Evolutionary conservation across 2,888 invertebrate species (phyloP).

Genomic region (Eilema sororculum): DNA sequence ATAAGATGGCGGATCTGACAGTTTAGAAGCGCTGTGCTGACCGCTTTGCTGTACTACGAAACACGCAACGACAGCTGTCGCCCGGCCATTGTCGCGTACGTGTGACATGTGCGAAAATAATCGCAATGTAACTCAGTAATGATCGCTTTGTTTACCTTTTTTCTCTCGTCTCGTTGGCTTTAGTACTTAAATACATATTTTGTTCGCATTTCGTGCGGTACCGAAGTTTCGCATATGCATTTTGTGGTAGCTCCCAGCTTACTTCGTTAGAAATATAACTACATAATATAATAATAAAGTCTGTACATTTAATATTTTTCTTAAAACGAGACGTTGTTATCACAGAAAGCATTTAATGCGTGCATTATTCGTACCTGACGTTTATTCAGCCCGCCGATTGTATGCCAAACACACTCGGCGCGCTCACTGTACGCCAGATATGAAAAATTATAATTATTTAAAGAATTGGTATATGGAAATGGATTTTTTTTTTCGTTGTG

Average conservation of each 20-base stretch:
- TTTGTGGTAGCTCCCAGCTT: not conserved
- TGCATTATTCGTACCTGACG: constrained; percentile 10
- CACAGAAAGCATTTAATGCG: constrained; percentile 11
- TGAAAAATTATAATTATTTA: not conserved
- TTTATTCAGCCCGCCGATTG: constrained; percentile 8
- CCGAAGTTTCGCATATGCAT: not conserved
- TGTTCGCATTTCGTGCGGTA: not conserved
- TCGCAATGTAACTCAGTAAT: too few species aligned
- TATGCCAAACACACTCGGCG: not conserved
- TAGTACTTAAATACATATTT: not conserved
- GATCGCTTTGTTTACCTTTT: too few species aligned
- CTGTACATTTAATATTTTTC: constrained; percentile 42
- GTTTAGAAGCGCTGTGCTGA: too few species aligned
- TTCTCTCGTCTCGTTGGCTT: too few species aligned
- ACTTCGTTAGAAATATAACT: constrained; percentile 11
- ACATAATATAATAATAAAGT: constrained; percentile 18
- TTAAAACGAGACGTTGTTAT: constrained; percentile 3
- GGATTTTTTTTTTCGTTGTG: not conserved
- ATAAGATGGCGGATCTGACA: too few species aligned
- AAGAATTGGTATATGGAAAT: constrained; percentile 3
- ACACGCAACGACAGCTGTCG: too few species aligned
- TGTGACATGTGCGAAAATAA: too few species aligned
- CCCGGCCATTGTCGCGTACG: too few species aligned
- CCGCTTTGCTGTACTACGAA: too few species aligned
- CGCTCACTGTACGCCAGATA: constrained; percentile 11